Conservation (phyloP, 2,113 vertebrate species). For the Piprites chloris region DNA sequence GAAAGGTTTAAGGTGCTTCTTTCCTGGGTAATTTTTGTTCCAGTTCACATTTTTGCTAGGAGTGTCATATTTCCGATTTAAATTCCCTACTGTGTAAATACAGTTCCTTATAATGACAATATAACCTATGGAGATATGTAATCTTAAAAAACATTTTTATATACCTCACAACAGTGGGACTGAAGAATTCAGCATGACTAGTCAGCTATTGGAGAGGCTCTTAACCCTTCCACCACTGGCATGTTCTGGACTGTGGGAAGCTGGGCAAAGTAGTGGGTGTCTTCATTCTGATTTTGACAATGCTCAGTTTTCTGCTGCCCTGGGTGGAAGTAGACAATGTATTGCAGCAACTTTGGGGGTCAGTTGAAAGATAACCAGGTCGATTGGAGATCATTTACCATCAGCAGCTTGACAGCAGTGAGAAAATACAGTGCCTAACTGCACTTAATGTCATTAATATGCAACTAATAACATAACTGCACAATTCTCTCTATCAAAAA, state of each 20-base stretch:
- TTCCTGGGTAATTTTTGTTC: conserved; percentile 59
- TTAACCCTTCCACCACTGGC: conserved; percentile 20
- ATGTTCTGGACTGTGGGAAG: not conserved
- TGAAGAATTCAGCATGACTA: not conserved
- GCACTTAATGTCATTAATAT: not conserved
- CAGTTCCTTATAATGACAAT: conserved; percentile 53
- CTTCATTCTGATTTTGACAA: not conserved
- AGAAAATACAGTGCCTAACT: not conserved
- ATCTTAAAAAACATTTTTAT: conserved; percentile 22
- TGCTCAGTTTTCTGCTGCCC: not conserved
- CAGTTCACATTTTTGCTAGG: conserved; percentile 39
- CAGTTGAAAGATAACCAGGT: not conserved
- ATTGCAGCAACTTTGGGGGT: not conserved
- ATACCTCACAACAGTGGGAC: not conserved
- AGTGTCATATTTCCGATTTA: conserved; percentile 38
- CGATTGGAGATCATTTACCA: not conserved
- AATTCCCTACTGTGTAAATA: conserved; percentile 52
- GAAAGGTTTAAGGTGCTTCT: conserved; percentile 64
- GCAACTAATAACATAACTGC: not conserved
- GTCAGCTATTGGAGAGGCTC: not conserved
- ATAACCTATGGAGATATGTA: conserved; percentile 45
- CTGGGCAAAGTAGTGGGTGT: not conserved
- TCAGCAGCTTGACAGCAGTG: not conserved
- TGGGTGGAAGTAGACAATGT: rapidly evolving
- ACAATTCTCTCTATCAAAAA: not conserved